Percentiles rank a stretch among this genome's conserved stretches.
Conservation (phyloP, 2,888 invertebrate genomes). For the Dynastes maya region DNA sequence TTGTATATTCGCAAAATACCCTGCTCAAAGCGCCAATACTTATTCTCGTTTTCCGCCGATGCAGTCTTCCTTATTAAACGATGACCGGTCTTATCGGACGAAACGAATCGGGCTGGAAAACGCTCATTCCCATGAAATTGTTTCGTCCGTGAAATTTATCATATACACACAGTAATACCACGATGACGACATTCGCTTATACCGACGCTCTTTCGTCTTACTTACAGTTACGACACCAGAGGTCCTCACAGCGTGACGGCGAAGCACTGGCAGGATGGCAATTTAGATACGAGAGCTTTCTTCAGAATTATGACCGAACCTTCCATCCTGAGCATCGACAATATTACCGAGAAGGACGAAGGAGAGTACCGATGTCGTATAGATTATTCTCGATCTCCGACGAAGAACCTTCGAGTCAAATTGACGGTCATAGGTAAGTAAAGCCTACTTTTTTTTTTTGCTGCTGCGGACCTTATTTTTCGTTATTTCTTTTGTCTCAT, state of each 20-base stretch:
- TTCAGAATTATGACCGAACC: slow-evolving; percentile 81
- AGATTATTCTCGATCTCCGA: slow-evolving; percentile 86
- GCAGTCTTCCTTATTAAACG: slow-evolving; percentile 28
- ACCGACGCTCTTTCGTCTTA: slow-evolving; percentile 41
- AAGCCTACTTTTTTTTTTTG: slow-evolving; percentile 52
- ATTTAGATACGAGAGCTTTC: slow-evolving; percentile 78
- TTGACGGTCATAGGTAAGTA: slow-evolving; percentile 83
- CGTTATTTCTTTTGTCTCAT: background rate
- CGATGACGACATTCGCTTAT: slow-evolving; percentile 3
- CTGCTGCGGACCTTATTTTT: background rate
- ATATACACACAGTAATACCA: slow-evolving; percentile 21
- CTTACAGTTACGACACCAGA: slow-evolving; percentile 81
- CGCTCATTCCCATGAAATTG: slow-evolving; percentile 29
- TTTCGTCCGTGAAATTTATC: slow-evolving; percentile 41
- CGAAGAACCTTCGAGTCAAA: slow-evolving; percentile 82
- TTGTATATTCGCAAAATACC: background rate
- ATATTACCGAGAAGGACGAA: slow-evolving; percentile 78
- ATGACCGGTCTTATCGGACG: slow-evolving; percentile 30
- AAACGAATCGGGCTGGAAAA: slow-evolving; percentile 18
- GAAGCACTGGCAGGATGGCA: slow-evolving; percentile 82
- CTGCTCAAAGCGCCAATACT: background rate
- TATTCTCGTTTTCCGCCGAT: slow-evolving; percentile 18
- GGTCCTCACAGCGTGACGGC: slow-evolving; percentile 74
- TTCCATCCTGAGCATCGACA: slow-evolving; percentile 79
- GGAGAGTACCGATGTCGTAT: slow-evolving; percentile 87